A percentile compares a stretch with the other conserved stretches of the same genome.
Evolutionary conservation across 2,797 vertebrate genomes (phyloP).

Genomic region (Diglossa cyanea): DNA sequence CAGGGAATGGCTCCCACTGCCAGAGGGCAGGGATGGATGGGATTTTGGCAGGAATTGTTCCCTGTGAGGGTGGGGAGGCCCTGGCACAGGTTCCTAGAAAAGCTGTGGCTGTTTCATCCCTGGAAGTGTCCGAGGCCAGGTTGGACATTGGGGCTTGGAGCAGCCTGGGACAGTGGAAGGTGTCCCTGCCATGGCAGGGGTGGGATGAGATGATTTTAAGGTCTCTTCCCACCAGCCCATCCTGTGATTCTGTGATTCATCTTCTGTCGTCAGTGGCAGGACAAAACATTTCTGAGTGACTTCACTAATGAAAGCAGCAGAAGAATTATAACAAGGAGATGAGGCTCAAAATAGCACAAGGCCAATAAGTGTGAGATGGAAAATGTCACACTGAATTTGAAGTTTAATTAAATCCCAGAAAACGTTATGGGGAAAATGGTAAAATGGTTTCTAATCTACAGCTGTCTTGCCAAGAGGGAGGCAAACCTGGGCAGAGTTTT

Average conservation of each 20-base stretch:
- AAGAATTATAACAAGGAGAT: background rate
- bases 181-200: background rate
- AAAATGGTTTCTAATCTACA: background rate
- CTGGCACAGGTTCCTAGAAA: background rate
- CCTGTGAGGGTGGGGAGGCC: accelerated
- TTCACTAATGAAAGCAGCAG: background rate
- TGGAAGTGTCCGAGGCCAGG: accelerated
- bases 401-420: background rate
- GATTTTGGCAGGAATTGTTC: accelerated
- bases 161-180: accelerated
- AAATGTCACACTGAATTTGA: background rate
- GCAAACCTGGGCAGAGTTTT: background rate
- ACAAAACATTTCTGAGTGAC: background rate
- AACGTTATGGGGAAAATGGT: accelerated
- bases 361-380: background rate
- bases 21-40: background rate
- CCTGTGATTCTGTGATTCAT: background rate
- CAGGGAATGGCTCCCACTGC: background rate
- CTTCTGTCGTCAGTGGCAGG: background rate
- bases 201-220: background rate
- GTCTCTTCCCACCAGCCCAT: background rate
- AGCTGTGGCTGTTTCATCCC: background rate
- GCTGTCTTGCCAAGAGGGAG: background rate
- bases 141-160: accelerated
- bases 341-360: background rate